Evolutionary conservation across 2,797 vertebrate genomes (phyloP), one percentile per base, ranked within the genome.

Genomic region (Microctenopoma steveboyesi): DNA sequence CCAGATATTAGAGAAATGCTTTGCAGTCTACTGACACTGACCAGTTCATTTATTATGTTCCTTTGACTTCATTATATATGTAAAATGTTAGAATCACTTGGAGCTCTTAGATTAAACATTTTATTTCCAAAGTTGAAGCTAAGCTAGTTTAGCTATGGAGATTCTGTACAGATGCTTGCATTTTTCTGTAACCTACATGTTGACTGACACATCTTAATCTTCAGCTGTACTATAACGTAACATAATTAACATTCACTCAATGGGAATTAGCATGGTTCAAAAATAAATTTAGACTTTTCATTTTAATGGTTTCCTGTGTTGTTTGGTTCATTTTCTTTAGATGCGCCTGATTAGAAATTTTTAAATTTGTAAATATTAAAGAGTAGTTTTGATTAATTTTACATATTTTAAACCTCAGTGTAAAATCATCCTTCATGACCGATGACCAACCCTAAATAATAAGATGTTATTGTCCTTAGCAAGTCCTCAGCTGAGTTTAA

Each of bases 241-340:
- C 40, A 4, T 45, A 1, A 12, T 37, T 60, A 40, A 55, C 30
- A 18, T 42, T 64, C 7, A 64, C 37, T n/a, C 25, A 53, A 7
- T 71, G 18, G 16, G 58, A 37, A 1, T 25, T 52, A 22, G 67
- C 8, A 7, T 63, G 53, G 15, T 58, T 78, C 52, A 27, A 76
- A 71, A 86, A 89, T 88, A 88, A 90, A 88, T 74, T 54, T n/a
- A 69, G 35, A 56, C 39, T 37, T 81, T 74, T 79, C 11, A 69
- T 81, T 69, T 35, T 72, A 86, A 78, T 74, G 39, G 76, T 64
- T 45, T 40, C 7, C 33, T 68, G 72, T 82, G 75, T 79, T 64
- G 68, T 78, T 80, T 82, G 67, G 4, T 78, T 88, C 62, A 74
- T 88, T 85, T 65, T 6, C 15, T 61, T 28, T 14, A 13, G 12